A percentile compares a stretch with the other conserved stretches of the same genome.
Evolutionary conservation across 2,888 invertebrate genomes (phyloP).

Genomic region (Thumatha senex): DNA sequence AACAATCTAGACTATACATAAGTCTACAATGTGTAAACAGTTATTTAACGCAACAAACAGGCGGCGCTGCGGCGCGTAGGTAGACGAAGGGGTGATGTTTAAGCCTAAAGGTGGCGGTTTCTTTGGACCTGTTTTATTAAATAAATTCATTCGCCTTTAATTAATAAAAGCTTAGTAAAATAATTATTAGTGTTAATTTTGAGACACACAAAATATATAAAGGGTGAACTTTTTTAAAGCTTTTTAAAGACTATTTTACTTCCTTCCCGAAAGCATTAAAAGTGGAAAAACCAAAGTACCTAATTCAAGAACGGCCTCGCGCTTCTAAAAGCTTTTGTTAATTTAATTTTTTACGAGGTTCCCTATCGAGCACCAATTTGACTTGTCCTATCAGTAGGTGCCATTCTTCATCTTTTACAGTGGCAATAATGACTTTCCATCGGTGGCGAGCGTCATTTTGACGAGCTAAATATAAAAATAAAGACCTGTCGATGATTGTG

Average conservation of each 20-base stretch:
- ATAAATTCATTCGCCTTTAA: background rate
- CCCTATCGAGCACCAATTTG: no score
- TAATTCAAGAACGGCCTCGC: background rate
- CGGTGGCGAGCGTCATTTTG: no score
- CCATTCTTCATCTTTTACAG: no score
- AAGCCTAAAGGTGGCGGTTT: background rate
- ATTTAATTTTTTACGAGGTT: no score
- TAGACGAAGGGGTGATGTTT: background rate
- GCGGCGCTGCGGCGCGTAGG: no score
- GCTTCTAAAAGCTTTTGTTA: background rate
- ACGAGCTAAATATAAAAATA: no score
- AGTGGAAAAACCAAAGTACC: no score
- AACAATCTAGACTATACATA: no score
- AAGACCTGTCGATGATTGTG: no score
- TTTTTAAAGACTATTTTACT: background rate
- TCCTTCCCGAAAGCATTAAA: background rate
- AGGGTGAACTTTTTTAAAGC: background rate
- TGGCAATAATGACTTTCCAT: no score
- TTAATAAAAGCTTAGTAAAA: background rate
- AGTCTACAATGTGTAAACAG: background rate
- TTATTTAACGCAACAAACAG: background rate
- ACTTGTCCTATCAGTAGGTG: no score
- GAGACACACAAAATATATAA: background rate
- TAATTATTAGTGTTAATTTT: background rate
- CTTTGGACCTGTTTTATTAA: background rate